Percentiles rank a stretch among this genome's conserved stretches.
Evolutionary conservation across 53 echinoderm and acorn worm genomes (phyloP).

Genomic region (Arbacia lixula): DNA sequence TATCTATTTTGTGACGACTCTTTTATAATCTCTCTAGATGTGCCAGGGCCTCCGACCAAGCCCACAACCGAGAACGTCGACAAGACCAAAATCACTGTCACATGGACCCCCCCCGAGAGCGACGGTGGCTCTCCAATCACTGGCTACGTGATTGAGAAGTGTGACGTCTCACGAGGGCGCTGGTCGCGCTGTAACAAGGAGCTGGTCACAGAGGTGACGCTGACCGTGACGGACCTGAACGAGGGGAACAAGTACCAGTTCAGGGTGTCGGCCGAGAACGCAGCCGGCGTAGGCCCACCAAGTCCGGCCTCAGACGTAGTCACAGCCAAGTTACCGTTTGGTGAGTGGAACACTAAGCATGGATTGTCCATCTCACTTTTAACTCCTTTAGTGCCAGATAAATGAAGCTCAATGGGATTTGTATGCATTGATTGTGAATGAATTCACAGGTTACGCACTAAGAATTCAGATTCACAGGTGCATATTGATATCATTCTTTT

Average conservation of each 20-base stretch:
- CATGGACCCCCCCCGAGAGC: conserved; percentile 73
- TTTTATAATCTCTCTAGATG: too few relatives aligned
- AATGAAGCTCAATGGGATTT: too few relatives aligned
- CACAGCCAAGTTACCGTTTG: conserved; percentile 72
- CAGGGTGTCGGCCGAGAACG: conserved; percentile 76
- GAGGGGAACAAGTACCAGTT: conserved; percentile 71
- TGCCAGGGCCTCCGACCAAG: conserved; percentile 69
- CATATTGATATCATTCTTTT: too few relatives aligned
- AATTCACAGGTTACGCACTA: too few relatives aligned
- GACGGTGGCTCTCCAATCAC: conserved; percentile 79
- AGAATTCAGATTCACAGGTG: too few relatives aligned
- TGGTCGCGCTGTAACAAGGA: conserved; percentile 67
- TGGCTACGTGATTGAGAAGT: conserved; percentile 72
- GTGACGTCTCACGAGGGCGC: conserved; percentile 61
- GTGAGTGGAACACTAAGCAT: conserved; percentile 63
- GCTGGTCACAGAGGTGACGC: conserved; percentile 52
- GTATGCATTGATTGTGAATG: too few relatives aligned
- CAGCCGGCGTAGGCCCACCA: conserved; percentile 74
- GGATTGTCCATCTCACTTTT: too few relatives aligned
- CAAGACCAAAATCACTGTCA: conserved; percentile 68
- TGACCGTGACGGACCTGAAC: conserved; percentile 60
- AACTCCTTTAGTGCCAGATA: too few relatives aligned
- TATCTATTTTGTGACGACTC: too few relatives aligned
- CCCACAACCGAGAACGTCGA: conserved; percentile 70
- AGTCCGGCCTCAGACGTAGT: conserved; percentile 68